Percentiles rank a stretch among this genome's conserved stretches.
These are phyloP conservation scores for Heterochromis multidens DNA, from an alignment of 2,113 vertebrate genomes.

Conservation along the genomic window DNA sequence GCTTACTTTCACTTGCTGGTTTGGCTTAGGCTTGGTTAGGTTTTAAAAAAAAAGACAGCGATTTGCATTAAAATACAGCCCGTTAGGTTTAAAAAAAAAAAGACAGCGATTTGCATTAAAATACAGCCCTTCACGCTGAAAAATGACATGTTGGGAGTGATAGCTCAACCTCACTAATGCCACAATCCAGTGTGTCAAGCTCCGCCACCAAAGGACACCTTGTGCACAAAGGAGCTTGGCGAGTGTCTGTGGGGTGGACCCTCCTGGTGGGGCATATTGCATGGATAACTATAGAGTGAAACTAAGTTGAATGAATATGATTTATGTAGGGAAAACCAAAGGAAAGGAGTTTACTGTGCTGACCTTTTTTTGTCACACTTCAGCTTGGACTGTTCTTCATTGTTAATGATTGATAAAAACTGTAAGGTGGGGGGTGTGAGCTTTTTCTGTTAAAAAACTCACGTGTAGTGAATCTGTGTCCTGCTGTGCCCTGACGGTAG, in stretches of 20 bases:
- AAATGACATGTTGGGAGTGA: not conserved
- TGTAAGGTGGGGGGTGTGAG: not conserved
- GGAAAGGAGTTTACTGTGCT: not conserved
- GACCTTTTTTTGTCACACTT: not conserved
- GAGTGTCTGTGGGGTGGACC: not conserved
- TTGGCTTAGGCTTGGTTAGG: not conserved
- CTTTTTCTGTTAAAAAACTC: not conserved
- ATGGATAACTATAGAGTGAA: not conserved
- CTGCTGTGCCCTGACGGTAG: not conserved
- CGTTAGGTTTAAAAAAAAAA: too few species aligned
- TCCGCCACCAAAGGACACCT: not conserved
- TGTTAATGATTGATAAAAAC: not conserved
- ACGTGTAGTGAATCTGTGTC: not conserved
- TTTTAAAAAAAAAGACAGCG: not conserved
- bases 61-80: not conserved
- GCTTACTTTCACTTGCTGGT: not conserved
- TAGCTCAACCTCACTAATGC: not conserved
- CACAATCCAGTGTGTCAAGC: not conserved
- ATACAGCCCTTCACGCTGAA: not conserved
- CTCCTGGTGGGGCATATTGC: not conserved
- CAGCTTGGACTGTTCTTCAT: not conserved
- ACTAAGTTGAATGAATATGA: not conserved
- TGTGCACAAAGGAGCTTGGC: not conserved
- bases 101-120: not conserved
- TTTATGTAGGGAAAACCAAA: not conserved